Evolutionary conservation across 2,113 vertebrate genomes (phyloP).

Genomic region (Seriola aureovittata): DNA sequence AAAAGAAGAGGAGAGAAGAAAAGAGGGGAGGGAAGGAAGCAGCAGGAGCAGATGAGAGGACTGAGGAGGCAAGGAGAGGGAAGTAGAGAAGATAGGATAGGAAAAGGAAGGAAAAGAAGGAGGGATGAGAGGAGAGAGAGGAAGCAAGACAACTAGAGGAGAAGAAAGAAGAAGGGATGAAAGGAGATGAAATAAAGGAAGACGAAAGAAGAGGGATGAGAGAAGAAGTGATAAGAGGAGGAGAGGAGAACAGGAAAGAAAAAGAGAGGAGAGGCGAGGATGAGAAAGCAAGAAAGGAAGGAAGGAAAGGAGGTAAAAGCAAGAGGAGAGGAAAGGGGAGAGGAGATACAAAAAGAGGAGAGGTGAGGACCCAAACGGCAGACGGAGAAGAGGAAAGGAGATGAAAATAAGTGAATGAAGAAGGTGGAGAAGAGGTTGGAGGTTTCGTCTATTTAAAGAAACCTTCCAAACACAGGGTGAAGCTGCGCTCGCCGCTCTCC

Average conservation of each 20-base stretch:
- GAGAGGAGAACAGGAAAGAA: neutral
- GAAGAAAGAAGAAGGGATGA: neutral
- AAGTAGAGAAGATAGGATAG: neutral
- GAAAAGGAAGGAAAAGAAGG: neutral
- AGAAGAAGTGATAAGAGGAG: neutral
- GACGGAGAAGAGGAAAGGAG: neutral
- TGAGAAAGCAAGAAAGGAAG: too few species aligned
- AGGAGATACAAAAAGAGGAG: neutral
- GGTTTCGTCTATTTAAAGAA: neutral
- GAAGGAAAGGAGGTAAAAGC: neutral
- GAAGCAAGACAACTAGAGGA: too few species aligned
- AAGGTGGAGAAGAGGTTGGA: neutral
- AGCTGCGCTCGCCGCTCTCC: neutral
- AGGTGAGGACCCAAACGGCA: neutral
- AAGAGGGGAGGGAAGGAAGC: neutral
- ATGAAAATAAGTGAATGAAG: neutral
- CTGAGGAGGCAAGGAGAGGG: neutral
- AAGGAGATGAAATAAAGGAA: neutral
- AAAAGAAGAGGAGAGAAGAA: neutral
- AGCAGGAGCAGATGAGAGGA: neutral
- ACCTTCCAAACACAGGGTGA: neutral
- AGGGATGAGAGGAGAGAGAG: neutral
- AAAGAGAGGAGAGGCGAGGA: neutral
- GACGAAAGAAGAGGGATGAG: neutral
- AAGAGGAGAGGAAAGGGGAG: neutral